phyloP scores from a whole-genome alignment of 2,797 vertebrate genomes.

The Phylloscopus collybita region DNA sequence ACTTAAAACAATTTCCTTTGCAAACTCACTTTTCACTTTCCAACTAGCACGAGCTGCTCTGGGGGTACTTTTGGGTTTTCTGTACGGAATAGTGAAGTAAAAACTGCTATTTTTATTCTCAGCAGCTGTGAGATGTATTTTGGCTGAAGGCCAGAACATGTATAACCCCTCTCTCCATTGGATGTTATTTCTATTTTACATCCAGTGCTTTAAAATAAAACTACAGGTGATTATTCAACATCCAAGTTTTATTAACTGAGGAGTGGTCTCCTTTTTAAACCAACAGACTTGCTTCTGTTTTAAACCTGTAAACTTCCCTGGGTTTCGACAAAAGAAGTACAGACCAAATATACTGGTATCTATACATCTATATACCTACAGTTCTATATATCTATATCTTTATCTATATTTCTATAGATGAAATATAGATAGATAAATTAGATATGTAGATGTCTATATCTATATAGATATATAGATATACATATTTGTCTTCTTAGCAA shows the following conservation, averaged over 20 bases:
- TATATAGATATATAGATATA: not conserved
- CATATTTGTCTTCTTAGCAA: not conserved
- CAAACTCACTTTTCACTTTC: not conserved
- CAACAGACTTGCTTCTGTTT: not conserved
- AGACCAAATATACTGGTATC: not conserved
- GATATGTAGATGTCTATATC: too few species aligned
- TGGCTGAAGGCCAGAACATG: constrained; percentile 6
- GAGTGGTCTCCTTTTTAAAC: not conserved
- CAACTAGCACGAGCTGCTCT: not conserved
- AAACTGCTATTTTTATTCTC: constrained; percentile 8
- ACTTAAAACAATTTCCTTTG: not conserved
- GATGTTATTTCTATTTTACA: constrained; percentile 47
- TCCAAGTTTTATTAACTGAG: not conserved
- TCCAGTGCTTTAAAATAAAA: constrained; percentile 18
- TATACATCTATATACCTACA: too few species aligned
- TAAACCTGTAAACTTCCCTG: not conserved
- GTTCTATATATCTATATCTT: not conserved
- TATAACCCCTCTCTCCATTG: not conserved
- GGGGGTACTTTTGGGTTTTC: not conserved
- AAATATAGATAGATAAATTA: not conserved
- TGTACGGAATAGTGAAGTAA: not conserved
- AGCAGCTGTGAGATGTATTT: constrained; percentile 23
- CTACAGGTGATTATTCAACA: not conserved
- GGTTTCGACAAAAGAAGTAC: not conserved
- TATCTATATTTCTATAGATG: not conserved